A percentile compares a stretch with the other conserved stretches of the same genome.
Conservation (phyloP, 2,888 invertebrate genomes). For the Mesorhabditis belari region DNA sequence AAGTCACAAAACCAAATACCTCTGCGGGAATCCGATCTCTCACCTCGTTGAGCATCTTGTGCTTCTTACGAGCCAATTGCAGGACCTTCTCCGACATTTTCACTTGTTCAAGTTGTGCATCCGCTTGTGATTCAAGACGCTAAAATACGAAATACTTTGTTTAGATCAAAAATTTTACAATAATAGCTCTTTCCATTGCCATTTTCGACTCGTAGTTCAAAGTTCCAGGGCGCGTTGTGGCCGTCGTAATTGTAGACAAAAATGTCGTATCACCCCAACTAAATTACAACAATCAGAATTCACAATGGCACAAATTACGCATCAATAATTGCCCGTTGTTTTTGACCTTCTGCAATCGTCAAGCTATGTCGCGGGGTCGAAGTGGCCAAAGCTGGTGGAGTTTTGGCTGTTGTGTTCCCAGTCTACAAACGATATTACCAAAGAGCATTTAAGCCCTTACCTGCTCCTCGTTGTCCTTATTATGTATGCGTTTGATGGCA, state of each 20-base stretch:
- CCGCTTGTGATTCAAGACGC: not conserved
- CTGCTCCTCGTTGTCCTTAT: too few relatives aligned
- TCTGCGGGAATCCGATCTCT: not conserved
- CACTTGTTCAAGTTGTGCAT: constrained; percentile 13
- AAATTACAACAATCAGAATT: not conserved
- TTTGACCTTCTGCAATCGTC: not conserved
- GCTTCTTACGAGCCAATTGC: constrained; percentile 15
- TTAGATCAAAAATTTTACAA: not conserved
- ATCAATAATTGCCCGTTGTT: not conserved
- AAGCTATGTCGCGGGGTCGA: not conserved
- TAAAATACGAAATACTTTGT: too few relatives aligned
- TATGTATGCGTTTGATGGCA: too few relatives aligned
- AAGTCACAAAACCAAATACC: not conserved
- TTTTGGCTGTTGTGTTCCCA: not conserved
- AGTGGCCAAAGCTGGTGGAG: not conserved
- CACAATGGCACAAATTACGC: not conserved
- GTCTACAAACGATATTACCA: not conserved
- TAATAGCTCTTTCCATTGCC: too few relatives aligned
- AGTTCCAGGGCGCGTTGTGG: not conserved
- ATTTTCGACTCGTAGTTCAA: too few relatives aligned
- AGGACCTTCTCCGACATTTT: constrained; percentile 19
- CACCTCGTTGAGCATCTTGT: constrained; percentile 20
- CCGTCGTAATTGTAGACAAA: not conserved
- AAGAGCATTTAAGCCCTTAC: not conserved
- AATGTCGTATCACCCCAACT: not conserved